Evolutionary conservation across 2,797 vertebrate genomes (phyloP).

Genomic region (Helostoma temminkii): DNA sequence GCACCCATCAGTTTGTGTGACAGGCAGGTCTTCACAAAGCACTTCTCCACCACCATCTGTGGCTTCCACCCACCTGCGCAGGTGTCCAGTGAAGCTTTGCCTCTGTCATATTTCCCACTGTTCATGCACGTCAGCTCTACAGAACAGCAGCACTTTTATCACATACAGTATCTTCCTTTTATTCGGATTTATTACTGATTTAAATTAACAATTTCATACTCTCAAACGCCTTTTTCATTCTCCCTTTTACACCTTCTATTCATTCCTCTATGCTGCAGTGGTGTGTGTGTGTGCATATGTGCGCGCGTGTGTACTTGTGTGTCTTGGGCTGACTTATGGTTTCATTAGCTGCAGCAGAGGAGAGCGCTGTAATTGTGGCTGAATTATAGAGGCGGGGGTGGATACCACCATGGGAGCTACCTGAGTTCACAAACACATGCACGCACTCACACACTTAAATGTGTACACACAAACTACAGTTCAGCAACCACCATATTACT

Average conservation of each 20-base stretch:
- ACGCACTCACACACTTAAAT: conserved; percentile 6
- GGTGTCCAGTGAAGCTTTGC: too few species aligned
- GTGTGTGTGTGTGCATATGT: conserved; percentile 50
- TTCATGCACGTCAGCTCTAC: too few species aligned
- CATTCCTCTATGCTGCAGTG: conserved; percentile 72
- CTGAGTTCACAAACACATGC: conserved; percentile 47
- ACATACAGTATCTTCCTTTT: too few species aligned
- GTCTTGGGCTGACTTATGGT: conserved; percentile 74
- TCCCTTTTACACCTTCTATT: conserved; percentile 31
- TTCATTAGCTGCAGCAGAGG: conserved; percentile 80
- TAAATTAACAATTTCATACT: not conserved
- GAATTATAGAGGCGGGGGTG: conserved; percentile 78
- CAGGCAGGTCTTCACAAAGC: too few species aligned
- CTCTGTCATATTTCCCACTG: too few species aligned
- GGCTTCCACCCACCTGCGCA: too few species aligned
- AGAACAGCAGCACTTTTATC: too few species aligned
- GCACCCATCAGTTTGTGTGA: too few species aligned
- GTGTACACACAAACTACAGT: not conserved
- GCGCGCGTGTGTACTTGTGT: conserved; percentile 38
- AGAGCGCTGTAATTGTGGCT: conserved; percentile 79
- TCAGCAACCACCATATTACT: conserved; percentile 32
- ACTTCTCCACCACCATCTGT: too few species aligned
- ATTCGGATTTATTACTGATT: not conserved
- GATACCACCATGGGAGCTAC: conserved; percentile 75
- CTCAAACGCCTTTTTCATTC: conserved; percentile 33